Conservation (phyloP, 2,113 vertebrate species). For the Rhea americana region DNA sequence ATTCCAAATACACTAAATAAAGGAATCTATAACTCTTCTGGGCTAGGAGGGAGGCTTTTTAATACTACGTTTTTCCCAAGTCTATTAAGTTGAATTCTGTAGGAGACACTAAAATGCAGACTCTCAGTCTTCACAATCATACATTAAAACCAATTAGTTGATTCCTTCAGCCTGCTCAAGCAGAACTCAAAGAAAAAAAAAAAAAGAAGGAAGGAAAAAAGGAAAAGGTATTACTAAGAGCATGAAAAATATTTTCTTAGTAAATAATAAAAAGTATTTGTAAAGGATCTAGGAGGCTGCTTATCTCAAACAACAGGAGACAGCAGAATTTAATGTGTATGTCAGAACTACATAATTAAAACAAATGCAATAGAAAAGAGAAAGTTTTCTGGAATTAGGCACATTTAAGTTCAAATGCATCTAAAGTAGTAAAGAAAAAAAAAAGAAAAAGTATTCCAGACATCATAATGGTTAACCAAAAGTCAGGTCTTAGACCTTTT, state of each 20-base stretch:
- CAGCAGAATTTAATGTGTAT: not conserved
- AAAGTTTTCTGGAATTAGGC: not conserved
- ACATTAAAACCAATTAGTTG: not conserved
- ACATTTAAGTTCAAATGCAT: not conserved
- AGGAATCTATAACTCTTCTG: too few species aligned
- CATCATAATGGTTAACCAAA: not conserved
- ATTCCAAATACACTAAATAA: too few species aligned
- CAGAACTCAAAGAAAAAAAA: not conserved
- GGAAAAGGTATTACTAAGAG: not conserved
- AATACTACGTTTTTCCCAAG: not conserved
- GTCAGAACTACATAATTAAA: not conserved
- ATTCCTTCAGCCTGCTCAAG: not conserved
- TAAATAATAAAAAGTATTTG: not conserved
- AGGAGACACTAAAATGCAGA: not conserved
- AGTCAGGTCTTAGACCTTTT: too few species aligned
- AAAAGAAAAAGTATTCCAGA: not conserved
- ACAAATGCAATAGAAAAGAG: not conserved
- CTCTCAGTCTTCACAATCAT: not conserved
- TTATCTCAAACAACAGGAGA: not conserved
- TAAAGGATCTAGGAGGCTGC: not conserved
- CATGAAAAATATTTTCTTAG: not conserved
- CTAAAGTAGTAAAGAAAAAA: not conserved
- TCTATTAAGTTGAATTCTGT: not conserved
- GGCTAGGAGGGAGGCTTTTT: not conserved
- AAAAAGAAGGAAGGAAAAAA: not conserved